phyloP scores from a whole-genome alignment of 2,888 invertebrate species.

The Odontocolon sp. region DNA sequence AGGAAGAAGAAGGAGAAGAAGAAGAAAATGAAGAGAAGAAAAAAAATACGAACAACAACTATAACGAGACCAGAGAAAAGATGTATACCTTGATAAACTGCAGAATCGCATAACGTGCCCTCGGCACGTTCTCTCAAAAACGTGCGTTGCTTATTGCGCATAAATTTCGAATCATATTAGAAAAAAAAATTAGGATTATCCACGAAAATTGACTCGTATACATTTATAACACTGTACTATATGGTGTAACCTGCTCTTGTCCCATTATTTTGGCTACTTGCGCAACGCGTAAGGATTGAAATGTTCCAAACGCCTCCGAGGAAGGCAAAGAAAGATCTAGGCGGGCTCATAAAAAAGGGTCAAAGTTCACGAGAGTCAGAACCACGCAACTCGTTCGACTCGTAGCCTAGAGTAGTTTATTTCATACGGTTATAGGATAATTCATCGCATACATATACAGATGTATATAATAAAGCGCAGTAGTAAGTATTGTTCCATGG shows the following conservation, averaged over 20 bases:
- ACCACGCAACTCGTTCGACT: constrained; percentile 3
- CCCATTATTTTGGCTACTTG: not conserved
- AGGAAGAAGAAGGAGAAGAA: no score
- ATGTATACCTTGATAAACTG: constrained; percentile 20
- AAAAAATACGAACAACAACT: not conserved
- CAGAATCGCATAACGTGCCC: constrained; percentile 17
- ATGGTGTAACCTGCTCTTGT: not conserved
- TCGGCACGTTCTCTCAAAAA: constrained; percentile 8
- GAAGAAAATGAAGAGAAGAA: no score
- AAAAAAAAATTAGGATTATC: no score
- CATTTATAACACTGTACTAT: no score
- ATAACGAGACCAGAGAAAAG: constrained; percentile 14
- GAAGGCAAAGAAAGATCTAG: constrained; percentile 8
- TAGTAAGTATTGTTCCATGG: not conserved
- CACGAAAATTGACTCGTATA: no score
- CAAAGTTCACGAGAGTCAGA: constrained; percentile 8
- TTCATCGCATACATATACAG: no score
- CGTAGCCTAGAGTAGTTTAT: no score
- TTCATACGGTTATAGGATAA: no score
- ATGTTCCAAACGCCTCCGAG: not conserved
- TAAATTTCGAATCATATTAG: not conserved
- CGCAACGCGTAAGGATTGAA: constrained; percentile 4
- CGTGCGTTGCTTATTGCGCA: not conserved
- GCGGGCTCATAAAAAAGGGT: constrained; percentile 6
- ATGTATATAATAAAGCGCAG: not conserved